A percentile compares a stretch with the other conserved stretches of the same genome.
phyloP scores from a whole-genome alignment of 2,888 invertebrate genomes.

The Orchestes rusci region DNA sequence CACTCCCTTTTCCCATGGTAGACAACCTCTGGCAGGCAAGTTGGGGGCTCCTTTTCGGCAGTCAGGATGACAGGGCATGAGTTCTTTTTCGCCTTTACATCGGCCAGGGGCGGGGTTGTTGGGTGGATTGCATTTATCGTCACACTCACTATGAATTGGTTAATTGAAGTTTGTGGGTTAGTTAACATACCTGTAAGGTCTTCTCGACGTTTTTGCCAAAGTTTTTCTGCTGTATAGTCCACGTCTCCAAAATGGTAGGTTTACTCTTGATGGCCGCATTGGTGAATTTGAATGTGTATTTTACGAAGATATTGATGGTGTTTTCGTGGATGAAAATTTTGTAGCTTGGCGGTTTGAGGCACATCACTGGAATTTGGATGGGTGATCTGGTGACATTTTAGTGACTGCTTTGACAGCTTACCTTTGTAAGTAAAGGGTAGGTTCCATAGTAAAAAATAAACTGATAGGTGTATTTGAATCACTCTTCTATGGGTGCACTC shows the following conservation, averaged over 20 bases:
- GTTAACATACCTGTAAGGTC: conserved; percentile 10
- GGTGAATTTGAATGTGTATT: conserved; percentile 22
- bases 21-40: conserved; percentile 20
- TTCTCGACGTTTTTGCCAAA: conserved; percentile 21
- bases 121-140: conserved; percentile 1
- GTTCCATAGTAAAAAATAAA: too few relatives aligned
- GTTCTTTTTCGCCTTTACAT: conserved; percentile 4
- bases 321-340: conserved; percentile 31
- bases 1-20: conserved; percentile 29
- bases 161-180: background rate
- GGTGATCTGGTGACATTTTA: conserved; percentile 23
- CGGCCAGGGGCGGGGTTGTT: background rate
- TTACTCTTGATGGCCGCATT: conserved; percentile 2
- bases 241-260: conserved; percentile 25
- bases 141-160: background rate
- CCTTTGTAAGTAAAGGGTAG: too few relatives aligned
- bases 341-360: conserved; percentile 12
- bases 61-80: conserved; percentile 15
- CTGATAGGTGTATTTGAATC: too few relatives aligned
- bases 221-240: conserved; percentile 28
- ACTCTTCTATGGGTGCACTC: too few relatives aligned
- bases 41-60: conserved; percentile 9
- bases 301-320: conserved; percentile 28
- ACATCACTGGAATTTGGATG: conserved; percentile 20
- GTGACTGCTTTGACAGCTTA: too few relatives aligned